These are phyloP conservation scores for Macrophya alboannulata DNA, from an alignment of 2,888 invertebrate species.

Conservation along the genomic window DNA sequence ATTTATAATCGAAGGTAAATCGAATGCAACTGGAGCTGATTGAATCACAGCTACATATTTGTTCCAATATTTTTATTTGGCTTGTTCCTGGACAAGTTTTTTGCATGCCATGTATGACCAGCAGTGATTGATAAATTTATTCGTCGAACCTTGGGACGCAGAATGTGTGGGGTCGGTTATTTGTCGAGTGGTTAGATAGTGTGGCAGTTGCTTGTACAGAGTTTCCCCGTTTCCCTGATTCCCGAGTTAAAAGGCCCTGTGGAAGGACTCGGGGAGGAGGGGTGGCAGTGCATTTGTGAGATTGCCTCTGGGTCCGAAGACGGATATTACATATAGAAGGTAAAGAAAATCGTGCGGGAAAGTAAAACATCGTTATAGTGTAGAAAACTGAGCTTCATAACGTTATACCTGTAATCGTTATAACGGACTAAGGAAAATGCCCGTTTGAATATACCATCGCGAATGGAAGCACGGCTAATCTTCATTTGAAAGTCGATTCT, in stretches of 20 bases:
- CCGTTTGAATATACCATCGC: neutral
- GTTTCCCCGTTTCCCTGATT: neutral
- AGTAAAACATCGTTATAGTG: slow-evolving; percentile 4
- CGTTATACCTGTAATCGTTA: neutral
- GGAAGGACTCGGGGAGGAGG: slow-evolving; percentile 21
- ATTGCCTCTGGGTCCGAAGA: slow-evolving; percentile 42
- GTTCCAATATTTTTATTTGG: neutral
- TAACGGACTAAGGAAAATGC: slow-evolving; percentile 1
- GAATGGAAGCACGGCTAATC: slow-evolving; percentile 35
- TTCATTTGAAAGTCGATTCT: slow-evolving; percentile 48
- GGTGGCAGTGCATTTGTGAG: slow-evolving; percentile 47
- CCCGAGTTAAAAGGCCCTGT: neutral
- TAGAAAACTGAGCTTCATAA: slow-evolving; percentile 24
- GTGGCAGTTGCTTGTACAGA: slow-evolving; percentile 18
- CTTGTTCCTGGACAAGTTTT: neutral
- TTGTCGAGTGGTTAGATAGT: slow-evolving; percentile 37
- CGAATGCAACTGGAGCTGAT: neutral
- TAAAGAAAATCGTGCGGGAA: slow-evolving; percentile 15
- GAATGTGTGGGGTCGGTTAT: neutral
- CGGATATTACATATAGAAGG: slow-evolving; percentile 2
- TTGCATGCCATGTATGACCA: neutral
- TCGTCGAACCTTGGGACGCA: neutral
- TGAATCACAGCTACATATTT: neutral
- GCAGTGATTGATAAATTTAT: neutral
- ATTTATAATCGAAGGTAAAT: neutral